A percentile compares a stretch with the other conserved stretches of the same genome.
Conservation (phyloP, 2,797 vertebrate genomes). For the Sarcoramphus papa region DNA sequence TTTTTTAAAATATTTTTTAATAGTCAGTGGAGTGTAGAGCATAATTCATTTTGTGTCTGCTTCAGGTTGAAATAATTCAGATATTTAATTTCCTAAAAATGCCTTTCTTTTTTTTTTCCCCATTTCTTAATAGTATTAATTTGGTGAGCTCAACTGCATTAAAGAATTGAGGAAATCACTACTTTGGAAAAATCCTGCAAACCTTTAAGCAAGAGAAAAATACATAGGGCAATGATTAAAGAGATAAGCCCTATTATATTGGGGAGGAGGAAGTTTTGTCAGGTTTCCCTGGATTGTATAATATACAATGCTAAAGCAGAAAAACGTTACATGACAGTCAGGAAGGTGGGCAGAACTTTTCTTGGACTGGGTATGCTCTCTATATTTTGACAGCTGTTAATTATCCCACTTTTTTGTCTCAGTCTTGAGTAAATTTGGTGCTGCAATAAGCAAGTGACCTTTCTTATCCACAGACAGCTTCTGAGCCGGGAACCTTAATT, state of each 20-base stretch:
- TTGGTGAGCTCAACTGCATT: neutral
- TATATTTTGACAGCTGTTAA: neutral
- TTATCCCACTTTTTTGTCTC: neutral
- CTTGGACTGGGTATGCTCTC: accelerated
- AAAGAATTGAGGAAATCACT: neutral
- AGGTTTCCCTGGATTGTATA: neutral
- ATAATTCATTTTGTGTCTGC: neutral
- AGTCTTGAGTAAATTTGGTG: neutral
- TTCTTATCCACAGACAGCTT: neutral
- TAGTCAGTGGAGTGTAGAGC: neutral
- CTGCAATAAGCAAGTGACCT: neutral
- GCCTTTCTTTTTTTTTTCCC: accelerated
- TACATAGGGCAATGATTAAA: neutral
- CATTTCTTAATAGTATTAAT: neutral
- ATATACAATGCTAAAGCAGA: neutral
- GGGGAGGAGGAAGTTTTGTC: neutral
- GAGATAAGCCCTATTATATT: neutral
- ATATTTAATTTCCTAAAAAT: neutral
- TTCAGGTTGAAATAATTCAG: neutral
- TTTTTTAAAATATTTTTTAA: neutral
- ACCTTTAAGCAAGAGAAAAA: neutral
- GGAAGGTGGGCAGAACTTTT: neutral
- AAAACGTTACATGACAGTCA: neutral
- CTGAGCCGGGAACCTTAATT: neutral
- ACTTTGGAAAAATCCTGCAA: neutral